Evolutionary conservation across 2,113 vertebrate genomes (phyloP), one percentile per base, ranked within the genome.

Genomic region (Cyprinus carpio): DNA sequence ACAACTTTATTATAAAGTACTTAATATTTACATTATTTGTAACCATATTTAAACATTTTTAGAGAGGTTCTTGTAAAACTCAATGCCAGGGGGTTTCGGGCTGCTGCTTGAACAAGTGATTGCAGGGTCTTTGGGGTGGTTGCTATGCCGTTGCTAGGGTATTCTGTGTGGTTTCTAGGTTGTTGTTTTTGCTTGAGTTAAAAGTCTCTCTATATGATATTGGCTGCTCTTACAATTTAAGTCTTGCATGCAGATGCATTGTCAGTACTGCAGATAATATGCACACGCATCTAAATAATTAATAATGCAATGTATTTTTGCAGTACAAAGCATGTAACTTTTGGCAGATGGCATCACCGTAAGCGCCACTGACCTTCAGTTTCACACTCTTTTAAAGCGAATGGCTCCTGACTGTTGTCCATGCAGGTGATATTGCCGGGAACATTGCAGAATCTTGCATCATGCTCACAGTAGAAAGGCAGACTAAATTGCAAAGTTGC

Each of bases 371-470:
- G 62, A 81, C 80, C 62, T 83, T 83, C 49, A 58, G 64, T 58
- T 58, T 23, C 27, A 13, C 12, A 18, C 78, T n/a, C n/a, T n/a
- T 81, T 60, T 25, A 65, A 64, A 65, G n/a, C 10, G 12, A 65
- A 60, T 7, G 18, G 2, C 18, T 81, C 54, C 37, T 15, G n/a
- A 46, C 37, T 40, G 56, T 81, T 46, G 37, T 83, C 81, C 81
- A 37, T 37, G 34, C 34, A 83, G 81, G 49, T 56, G 81, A 74
- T 51, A 23, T 46, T 54, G 80, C 27, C 25, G 34, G 43, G 20
- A 13, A n/a, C 4, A 23, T 83, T 83, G 81, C 81, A 83, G 81
- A 72, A 56, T 37, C 29, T 83, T 83, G 81, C 81, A 58, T 83
- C 81, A 83, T 71, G 67, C 15, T 72, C 67, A 18, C 29, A 18